Percentiles rank a stretch among this genome's conserved stretches.
Evolutionary conservation across 1,140 invertebrate species (phyloP).

Genomic region (Trypoxylus dichotomus): DNA sequence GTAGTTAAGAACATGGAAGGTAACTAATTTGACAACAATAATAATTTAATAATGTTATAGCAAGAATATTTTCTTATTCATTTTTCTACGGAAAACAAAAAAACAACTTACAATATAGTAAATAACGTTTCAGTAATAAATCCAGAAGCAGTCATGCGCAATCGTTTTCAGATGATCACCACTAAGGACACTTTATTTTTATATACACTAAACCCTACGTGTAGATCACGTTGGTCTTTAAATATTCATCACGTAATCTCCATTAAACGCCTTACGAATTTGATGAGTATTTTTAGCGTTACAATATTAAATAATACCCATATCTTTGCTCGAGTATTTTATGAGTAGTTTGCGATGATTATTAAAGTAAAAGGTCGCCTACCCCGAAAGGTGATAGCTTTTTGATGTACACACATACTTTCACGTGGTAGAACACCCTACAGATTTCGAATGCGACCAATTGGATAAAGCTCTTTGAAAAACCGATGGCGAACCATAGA

Average conservation of each 20-base stretch:
- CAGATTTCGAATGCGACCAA: background rate
- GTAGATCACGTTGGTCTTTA: background rate
- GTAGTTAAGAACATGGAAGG: too few species aligned
- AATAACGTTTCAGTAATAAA: conserved; percentile 27
- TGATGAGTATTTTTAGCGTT: background rate
- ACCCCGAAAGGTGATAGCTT: background rate
- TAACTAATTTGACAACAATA: too few species aligned
- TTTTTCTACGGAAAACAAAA: too few species aligned
- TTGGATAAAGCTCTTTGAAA: background rate
- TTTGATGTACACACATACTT: background rate
- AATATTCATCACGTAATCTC: background rate
- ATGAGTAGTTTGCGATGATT: background rate
- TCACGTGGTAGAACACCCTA: conserved; percentile 7
- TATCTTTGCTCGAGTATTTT: background rate
- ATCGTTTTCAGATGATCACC: background rate
- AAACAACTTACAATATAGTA: conserved; percentile 11
- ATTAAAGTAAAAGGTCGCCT: background rate
- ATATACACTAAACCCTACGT: background rate
- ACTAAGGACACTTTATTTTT: conserved; percentile 2
- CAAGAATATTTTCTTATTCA: too few species aligned
- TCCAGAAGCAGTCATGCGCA: background rate
- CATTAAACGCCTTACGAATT: background rate
- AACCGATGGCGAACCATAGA: background rate
- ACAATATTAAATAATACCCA: too few species aligned
- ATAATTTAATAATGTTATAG: too few species aligned